These are phyloP conservation scores for Tetheella fluctuosa DNA, from an alignment of 2,888 invertebrate genomes.

Conservation along the genomic window DNA sequence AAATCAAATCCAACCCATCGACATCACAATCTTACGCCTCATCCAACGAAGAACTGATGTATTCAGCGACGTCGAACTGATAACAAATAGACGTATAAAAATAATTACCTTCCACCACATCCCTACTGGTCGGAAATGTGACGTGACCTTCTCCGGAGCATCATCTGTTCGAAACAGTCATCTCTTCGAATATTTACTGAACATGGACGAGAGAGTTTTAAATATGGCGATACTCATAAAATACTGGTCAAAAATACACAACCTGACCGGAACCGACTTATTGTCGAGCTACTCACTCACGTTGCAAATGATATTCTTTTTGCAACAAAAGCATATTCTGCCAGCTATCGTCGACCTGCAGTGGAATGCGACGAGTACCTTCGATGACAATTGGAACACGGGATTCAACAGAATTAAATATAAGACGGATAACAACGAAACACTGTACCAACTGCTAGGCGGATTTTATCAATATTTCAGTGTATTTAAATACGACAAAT, in stretches of 20 bases:
- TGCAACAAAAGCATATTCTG: constrained; percentile 19
- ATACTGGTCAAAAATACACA: constrained; percentile 25
- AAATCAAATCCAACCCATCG: constrained; percentile 9
- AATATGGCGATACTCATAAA: constrained; percentile 30
- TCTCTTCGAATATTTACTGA: constrained; percentile 28
- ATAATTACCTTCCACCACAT: constrained; percentile 20
- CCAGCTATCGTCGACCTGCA: constrained; percentile 7
- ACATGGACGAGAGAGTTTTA: constrained; percentile 22
- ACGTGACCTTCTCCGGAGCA: constrained; percentile 21
- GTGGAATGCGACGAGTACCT: not conserved
- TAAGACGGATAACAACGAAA: constrained; percentile 15
- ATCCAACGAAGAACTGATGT: constrained; percentile 14
- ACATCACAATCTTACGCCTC: constrained; percentile 1
- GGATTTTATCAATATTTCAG: constrained; percentile 36
- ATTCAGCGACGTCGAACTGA: constrained; percentile 15
- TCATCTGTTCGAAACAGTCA: constrained; percentile 5
- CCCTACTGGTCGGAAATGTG: constrained; percentile 21
- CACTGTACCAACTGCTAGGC: constrained; percentile 28
- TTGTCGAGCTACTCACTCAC: constrained; percentile 7
- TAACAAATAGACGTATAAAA: not conserved
- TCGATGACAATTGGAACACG: constrained; percentile 8
- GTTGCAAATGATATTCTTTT: constrained; percentile 16
- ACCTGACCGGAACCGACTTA: not conserved
- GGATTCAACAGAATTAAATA: constrained; percentile 7
- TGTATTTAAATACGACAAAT: constrained; percentile 27